A percentile compares a stretch with the other conserved stretches of the same genome.
Evolutionary conservation across 2,113 vertebrate species (phyloP).

Genomic region (Antechinus stuartii): DNA sequence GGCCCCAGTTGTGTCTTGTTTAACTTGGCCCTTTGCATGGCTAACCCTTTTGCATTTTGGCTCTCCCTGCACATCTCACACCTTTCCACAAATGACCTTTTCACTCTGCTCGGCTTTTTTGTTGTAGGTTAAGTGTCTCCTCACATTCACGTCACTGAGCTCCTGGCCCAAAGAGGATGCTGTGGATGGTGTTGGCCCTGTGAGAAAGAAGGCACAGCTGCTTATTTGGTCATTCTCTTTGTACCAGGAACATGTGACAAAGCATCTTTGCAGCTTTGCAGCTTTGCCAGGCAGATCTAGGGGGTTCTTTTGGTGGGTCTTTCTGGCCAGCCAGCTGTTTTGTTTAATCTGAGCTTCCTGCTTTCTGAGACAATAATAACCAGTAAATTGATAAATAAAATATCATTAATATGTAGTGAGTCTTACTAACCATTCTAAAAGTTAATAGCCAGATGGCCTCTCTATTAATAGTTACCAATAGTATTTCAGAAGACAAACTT

Average conservation of each 20-base stretch:
- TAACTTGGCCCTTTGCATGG: slow-evolving; percentile 73
- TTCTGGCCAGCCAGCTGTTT: background rate
- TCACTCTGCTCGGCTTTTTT: slow-evolving; percentile 75
- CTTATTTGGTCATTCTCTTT: background rate
- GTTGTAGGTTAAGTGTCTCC: slow-evolving; percentile 60
- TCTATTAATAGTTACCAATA: background rate
- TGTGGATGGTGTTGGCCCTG: slow-evolving; percentile 21
- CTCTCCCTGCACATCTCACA: slow-evolving; percentile 78
- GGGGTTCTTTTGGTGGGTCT: background rate
- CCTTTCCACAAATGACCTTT: slow-evolving; percentile 78
- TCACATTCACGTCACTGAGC: slow-evolving; percentile 25
- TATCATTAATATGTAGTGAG: background rate
- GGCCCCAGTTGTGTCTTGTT: slow-evolving; percentile 78
- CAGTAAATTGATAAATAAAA: background rate
- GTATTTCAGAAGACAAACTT: background rate
- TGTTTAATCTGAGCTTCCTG: background rate
- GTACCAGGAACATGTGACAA: background rate
- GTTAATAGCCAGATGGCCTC: background rate
- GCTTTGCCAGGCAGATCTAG: background rate
- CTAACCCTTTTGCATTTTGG: slow-evolving; percentile 73
- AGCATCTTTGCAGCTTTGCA: background rate
- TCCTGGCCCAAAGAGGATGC: slow-evolving; percentile 2
- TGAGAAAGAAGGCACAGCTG: background rate
- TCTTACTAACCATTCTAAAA: background rate
- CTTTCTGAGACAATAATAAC: background rate